Evolutionary conservation across 2,888 invertebrate genomes (phyloP).

Genomic region (Fragum sueziense): DNA sequence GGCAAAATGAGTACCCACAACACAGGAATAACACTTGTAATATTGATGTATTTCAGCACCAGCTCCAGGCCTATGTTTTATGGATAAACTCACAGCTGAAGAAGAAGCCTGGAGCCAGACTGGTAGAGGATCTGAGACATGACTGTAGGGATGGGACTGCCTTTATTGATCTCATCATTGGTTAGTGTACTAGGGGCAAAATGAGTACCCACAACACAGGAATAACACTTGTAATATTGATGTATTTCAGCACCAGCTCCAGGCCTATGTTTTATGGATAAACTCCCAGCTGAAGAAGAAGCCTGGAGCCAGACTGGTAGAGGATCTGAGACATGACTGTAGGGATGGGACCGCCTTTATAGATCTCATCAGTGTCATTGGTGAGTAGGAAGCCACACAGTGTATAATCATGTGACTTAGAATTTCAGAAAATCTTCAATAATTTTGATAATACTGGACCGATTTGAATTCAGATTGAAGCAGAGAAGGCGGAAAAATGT

Average conservation of each 20-base stretch:
- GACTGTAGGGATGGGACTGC: slow-evolving; percentile 83
- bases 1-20: too few species aligned
- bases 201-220: too few species aligned
- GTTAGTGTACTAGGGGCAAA: too few species aligned
- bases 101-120: slow-evolving; percentile 81
- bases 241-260: slow-evolving; percentile 77
- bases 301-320: slow-evolving; percentile 79
- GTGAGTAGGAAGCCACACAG: slow-evolving; percentile 74
- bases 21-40: neutral
- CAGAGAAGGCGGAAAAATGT: too few species aligned
- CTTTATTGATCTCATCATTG: slow-evolving; percentile 82
- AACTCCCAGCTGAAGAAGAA: slow-evolving; percentile 83
- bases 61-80: slow-evolving; percentile 82
- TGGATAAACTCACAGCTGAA: slow-evolving; percentile 84
- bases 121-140: slow-evolving; percentile 81
- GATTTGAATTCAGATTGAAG: too few species aligned
- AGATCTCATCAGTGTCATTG: slow-evolving; percentile 82
- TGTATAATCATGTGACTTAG: too few species aligned
- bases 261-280: slow-evolving; percentile 83
- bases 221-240: too few species aligned
- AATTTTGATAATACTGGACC: too few species aligned
- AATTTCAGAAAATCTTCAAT: too few species aligned
- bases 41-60: slow-evolving; percentile 71
- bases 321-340: slow-evolving; percentile 82
- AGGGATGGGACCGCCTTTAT: slow-evolving; percentile 82